Conservation (phyloP, 1,140 invertebrate genomes). For the Holotrichia oblita region DNA sequence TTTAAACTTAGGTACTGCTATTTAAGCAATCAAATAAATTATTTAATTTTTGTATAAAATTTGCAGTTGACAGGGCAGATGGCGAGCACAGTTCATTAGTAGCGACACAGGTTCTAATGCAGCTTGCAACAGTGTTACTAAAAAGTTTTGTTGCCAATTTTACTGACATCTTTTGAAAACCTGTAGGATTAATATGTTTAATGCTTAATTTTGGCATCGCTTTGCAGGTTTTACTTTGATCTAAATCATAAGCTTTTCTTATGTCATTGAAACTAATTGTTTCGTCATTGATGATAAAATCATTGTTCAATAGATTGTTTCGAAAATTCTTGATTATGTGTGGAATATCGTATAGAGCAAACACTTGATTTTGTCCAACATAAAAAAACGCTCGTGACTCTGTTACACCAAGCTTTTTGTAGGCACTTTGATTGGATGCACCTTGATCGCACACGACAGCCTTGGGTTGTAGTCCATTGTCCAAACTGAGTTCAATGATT, state of each 20-base stretch:
- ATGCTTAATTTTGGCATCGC: slow-evolving; percentile 47
- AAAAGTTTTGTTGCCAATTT: slow-evolving; percentile 50
- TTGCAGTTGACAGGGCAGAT: slow-evolving; percentile 45
- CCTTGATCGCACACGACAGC: too few relatives aligned
- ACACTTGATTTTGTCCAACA: slow-evolving; percentile 29
- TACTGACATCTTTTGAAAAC: slow-evolving; percentile 52
- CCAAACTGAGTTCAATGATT: too few relatives aligned
- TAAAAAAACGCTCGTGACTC: slow-evolving; percentile 24
- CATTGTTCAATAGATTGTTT: too few relatives aligned
- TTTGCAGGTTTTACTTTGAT: slow-evolving; percentile 39
- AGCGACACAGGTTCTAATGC: slow-evolving; percentile 47
- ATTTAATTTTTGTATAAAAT: slow-evolving; percentile 47
- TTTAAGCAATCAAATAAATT: slow-evolving; percentile 47
- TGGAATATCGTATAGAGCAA: slow-evolving; percentile 41
- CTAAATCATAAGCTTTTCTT: slow-evolving; percentile 43
- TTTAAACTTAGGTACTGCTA: too few relatives aligned
- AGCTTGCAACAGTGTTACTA: slow-evolving; percentile 45
- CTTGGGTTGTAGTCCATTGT: too few relatives aligned
- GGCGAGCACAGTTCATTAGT: slow-evolving; percentile 46
- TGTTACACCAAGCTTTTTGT: too few relatives aligned
- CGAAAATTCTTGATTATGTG: slow-evolving; percentile 43
- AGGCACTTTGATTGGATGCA: too few relatives aligned
- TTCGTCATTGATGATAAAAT: slow-evolving; percentile 34
- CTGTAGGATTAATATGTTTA: slow-evolving; percentile 50
- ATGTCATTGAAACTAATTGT: slow-evolving; percentile 43